Base-by-base conservation (phyloP, 2,797 vertebrate species). In the Tinamus major region DNA sequence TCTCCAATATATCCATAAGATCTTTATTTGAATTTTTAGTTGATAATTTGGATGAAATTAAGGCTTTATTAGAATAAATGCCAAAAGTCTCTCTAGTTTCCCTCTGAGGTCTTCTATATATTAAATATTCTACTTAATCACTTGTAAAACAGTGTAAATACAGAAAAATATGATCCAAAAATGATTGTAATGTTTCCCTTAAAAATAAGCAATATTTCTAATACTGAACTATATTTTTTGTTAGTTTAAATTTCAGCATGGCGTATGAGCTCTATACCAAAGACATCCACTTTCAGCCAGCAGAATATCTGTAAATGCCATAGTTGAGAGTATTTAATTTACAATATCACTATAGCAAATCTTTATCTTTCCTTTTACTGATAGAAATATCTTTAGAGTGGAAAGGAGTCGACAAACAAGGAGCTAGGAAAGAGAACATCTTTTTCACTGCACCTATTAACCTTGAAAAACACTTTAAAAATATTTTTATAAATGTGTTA, bases 391-490 rank as follows among this genome's bases (percentile, higher is more conserved):
- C 31, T 76, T 94, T 61, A 55, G 20, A 70, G 37, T 59, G 46
- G 35, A 78, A 17, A 69, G 41, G 23, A 92, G 33, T 5, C 15
- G 44, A 80, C 18, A 91, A 91, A 70, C 13, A n/a, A n/a, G n/a
- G 33, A 89, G 44, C 78, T 29, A 77, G 56, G 35, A 80, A 87
- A 75, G 21, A 82, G 21, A 85, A 58, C 56, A 84, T 55, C 4
- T 65, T 93, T 94, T 94, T 44, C 49, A n/a, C 33, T 59, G 35
- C 31, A 46, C 16, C 10, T 79, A 85, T 85, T 93, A 92, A 87
- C 51, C 78, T 89, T 88, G 62, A 90, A 84, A 92, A 83, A 63
- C 6, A 20, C 48, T 75, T 61, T 16, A 87, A 93, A 87, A 71
- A 63, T 78, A 21, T 39, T 85, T 94, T 86, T 89, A 9, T 70